phyloP scores from a whole-genome alignment of 2,113 vertebrate species.

The Sturnus vulgaris region DNA sequence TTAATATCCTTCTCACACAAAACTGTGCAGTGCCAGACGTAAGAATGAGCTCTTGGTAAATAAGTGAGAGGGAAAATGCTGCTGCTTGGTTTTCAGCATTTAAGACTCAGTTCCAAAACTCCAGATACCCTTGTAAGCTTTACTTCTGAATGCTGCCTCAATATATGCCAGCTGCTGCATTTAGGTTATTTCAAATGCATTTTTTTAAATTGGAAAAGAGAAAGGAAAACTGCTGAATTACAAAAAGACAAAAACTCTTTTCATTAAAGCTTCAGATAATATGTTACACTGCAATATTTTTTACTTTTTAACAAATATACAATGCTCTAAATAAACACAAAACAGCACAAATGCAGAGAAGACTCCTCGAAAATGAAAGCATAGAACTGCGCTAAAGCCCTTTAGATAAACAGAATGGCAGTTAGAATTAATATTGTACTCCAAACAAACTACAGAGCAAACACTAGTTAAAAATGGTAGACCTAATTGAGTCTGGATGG shows the following conservation, averaged over 20 bases:
- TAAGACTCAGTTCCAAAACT: neutral
- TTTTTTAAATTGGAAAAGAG: neutral
- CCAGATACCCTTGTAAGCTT: neutral
- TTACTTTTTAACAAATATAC: neutral
- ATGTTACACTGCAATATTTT: neutral
- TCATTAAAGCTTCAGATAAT: neutral
- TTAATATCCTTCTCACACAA: neutral
- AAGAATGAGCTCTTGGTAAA: neutral
- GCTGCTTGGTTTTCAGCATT: neutral
- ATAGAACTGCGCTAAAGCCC: fast-evolving
- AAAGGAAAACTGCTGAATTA: neutral
- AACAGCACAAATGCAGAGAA: neutral
- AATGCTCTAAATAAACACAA: neutral
- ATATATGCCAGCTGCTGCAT: neutral
- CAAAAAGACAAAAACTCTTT: neutral
- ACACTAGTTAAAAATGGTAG: slow-evolving; percentile 51
- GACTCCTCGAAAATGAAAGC: neutral
- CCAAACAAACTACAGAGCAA: slow-evolving; percentile 39
- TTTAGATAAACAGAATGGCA: neutral
- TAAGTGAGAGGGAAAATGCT: neutral
- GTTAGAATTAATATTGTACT: slow-evolving; percentile 19
- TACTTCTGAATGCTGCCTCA: neutral
- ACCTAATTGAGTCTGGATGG: slow-evolving; percentile 55
- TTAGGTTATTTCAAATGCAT: neutral
- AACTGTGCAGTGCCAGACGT: neutral